Evolutionary conservation across 2,888 invertebrate genomes (phyloP).

Genomic region (Gibbula magus): DNA sequence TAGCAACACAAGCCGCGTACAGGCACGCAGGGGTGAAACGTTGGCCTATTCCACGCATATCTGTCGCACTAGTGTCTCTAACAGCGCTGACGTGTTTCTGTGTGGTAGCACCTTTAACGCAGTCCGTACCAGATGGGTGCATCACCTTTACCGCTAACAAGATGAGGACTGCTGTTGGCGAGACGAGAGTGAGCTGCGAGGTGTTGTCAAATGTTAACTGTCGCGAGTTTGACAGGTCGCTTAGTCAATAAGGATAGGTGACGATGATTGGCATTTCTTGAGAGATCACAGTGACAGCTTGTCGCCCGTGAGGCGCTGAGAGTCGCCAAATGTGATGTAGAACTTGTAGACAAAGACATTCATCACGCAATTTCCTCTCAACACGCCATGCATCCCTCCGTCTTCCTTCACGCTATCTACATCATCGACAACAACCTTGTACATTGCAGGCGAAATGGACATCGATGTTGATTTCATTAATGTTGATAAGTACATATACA

Average conservation of each 20-base stretch:
- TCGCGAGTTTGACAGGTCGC: not conserved
- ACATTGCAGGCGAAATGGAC: no score
- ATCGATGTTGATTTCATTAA: no score
- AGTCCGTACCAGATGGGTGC: not conserved
- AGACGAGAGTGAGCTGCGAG: not conserved
- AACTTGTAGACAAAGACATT: constrained; percentile 1
- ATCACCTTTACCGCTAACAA: not conserved
- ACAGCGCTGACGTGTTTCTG: no score
- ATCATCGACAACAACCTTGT: no score
- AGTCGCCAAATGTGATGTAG: not conserved
- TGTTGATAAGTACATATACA: no score
- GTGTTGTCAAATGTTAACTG: not conserved
- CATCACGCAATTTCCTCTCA: not conserved
- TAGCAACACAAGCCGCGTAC: not conserved
- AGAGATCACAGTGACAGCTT: not conserved
- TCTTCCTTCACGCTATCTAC: no score
- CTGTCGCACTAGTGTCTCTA: no score
- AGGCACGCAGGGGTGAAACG: not conserved
- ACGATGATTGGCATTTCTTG: not conserved
- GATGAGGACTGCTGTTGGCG: not conserved
- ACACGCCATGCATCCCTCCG: no score
- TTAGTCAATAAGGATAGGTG: not conserved
- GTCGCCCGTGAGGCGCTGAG: not conserved
- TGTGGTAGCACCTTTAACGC: no score
- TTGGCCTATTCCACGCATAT: not conserved